Conservation (phyloP, 2,113 vertebrate genomes). For the Gavialis gangeticus region DNA sequence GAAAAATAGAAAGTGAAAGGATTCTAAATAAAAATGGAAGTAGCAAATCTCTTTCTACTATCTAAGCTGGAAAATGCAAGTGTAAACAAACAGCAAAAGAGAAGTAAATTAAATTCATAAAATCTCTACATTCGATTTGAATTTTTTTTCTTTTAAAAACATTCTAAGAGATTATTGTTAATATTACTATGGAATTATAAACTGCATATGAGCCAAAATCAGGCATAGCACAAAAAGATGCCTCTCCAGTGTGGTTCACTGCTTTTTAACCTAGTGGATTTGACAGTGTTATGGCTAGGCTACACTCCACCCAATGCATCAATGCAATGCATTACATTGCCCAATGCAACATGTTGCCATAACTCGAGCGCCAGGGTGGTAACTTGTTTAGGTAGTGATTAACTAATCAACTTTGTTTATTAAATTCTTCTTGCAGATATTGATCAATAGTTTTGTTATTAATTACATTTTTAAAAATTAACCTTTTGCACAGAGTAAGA, state of each 20-base stretch:
- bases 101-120: neutral
- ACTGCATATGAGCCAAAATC: neutral
- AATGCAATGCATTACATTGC: fast-evolving
- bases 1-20: no score
- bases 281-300: neutral
- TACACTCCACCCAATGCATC: neutral
- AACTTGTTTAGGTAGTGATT: slow-evolving; percentile 35
- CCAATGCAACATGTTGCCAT: neutral
- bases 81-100: neutral
- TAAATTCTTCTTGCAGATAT: neutral
- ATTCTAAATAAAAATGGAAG: no score
- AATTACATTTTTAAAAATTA: neutral
- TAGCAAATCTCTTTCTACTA: no score
- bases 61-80: neutral
- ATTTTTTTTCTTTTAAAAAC: neutral
- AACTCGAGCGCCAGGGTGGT: neutral
- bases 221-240: neutral
- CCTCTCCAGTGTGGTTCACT: neutral
- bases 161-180: neutral
- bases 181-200: neutral
- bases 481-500: neutral
- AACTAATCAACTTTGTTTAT: neutral
- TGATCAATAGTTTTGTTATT: neutral
- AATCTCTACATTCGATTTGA: neutral
- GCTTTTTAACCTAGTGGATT: neutral